phyloP scores from a whole-genome alignment of 1,140 invertebrate genomes.

The Andrena cerasifolii region DNA sequence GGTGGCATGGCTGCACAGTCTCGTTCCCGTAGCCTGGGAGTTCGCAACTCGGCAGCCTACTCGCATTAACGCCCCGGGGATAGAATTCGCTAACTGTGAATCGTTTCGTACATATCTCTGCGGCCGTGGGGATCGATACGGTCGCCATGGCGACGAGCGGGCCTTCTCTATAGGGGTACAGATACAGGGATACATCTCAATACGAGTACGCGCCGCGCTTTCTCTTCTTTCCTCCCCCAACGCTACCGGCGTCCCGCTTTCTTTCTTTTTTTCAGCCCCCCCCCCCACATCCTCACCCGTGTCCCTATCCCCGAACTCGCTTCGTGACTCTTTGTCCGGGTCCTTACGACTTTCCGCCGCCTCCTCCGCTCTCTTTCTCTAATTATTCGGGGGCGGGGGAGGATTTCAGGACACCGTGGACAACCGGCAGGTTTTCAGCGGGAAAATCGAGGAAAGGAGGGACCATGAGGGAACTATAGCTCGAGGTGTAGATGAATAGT shows the following conservation, averaged over 20 bases:
- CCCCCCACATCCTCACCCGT: background rate
- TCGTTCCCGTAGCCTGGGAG: slow-evolving; percentile 5
- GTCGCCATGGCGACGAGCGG: slow-evolving; percentile 66
- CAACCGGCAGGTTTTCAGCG: too few species aligned
- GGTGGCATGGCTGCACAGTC: background rate
- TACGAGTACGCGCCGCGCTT: slow-evolving; percentile 57
- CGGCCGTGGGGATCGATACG: slow-evolving; percentile 70
- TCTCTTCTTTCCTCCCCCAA: slow-evolving; percentile 24
- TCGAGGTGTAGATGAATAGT: too few species aligned
- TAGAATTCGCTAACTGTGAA: slow-evolving; percentile 72
- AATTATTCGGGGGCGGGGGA: slow-evolving; percentile 29
- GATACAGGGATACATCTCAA: slow-evolving; percentile 74
- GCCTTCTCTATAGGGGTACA: slow-evolving; percentile 63
- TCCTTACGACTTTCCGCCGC: slow-evolving; percentile 30
- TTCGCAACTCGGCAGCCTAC: slow-evolving; percentile 60
- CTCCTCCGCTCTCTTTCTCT: background rate
- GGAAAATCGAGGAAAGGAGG: too few species aligned
- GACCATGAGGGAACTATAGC: too few species aligned
- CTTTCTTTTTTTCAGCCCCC: slow-evolving; percentile 1
- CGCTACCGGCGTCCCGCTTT: slow-evolving; percentile 20
- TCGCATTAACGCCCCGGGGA: slow-evolving; percentile 69
- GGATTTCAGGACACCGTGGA: background rate
- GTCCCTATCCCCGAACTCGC: slow-evolving; percentile 12
- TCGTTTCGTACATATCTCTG: slow-evolving; percentile 74
- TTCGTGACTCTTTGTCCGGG: slow-evolving; percentile 54